Evolutionary conservation across 2,797 vertebrate species (phyloP), one percentile per base, ranked within the genome.

Genomic region (Chanos chanos): DNA sequence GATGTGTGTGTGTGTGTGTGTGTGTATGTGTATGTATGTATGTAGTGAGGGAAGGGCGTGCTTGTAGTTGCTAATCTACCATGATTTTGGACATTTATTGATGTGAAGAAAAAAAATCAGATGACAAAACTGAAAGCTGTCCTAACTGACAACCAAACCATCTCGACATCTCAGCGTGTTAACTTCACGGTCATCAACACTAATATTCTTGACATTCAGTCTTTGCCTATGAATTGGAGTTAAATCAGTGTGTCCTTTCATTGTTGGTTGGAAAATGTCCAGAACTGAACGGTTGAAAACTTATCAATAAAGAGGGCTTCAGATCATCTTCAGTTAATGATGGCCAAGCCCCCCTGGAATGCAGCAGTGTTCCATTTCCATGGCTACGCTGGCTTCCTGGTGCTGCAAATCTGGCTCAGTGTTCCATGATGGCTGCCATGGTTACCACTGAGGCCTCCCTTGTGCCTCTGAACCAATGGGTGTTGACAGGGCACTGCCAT

Each of bases 151-250:
- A 39, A 33, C 27, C 34, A 16, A 41, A 56, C 1, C 24, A 43
- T 40, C 37, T 36, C 51, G 30, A 40, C n/a, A 9, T 48, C 21
- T 48, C 10, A 5, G 21, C 54, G 18, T 6, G 43, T 15, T 24
- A 18, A 55, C 22, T 45, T 22, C 37, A 64, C 44, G 48, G 19
- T 37, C 54, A 0, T 36, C 25, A 30, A 37, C 25, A 60, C 43
- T 44, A 41, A 44, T 41, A 13, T 6, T n/a, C n/a, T n/a, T n/a
- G n/a, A n/a, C n/a, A n/a, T n/a, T n/a, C n/a, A n/a, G n/a, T n/a
- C n/a, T 54, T 7, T 28, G n/a, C 28, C 24, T 22, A 21, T 25
- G 15, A 33, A 57, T 30, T 58, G 47, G 63, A 65, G 65, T 41
- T 39, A 59, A 28, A 12, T 30, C 15, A 27, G 7, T 53, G 24